These are phyloP conservation scores for Enteromius viviparus DNA, from an alignment of 2,797 vertebrate species.

Conservation along the genomic window DNA sequence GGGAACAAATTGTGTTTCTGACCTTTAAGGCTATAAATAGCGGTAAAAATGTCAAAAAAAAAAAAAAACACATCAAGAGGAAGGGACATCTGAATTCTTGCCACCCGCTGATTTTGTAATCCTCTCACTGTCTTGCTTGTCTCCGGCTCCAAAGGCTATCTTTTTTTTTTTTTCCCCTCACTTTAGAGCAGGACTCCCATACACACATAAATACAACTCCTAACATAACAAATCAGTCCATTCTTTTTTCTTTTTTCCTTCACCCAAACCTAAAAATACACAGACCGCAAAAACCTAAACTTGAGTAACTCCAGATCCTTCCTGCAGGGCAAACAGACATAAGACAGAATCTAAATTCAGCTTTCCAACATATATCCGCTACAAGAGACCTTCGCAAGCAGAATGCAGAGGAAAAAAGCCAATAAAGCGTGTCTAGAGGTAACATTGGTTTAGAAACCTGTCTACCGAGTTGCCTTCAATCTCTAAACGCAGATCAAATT, in stretches of 20 bases:
- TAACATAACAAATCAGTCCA: slow-evolving; percentile 73
- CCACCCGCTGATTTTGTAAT: slow-evolving; percentile 31
- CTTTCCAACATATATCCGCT: background rate
- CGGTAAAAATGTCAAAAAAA: slow-evolving; percentile 22
- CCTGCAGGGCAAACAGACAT: slow-evolving; percentile 13
- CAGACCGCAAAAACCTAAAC: slow-evolving; percentile 69
- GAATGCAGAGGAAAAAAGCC: background rate
- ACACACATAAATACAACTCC: slow-evolving; percentile 51
- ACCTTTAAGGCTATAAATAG: slow-evolving; percentile 27
- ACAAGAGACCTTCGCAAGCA: background rate
- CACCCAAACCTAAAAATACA: slow-evolving; percentile 72
- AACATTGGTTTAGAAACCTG: background rate
- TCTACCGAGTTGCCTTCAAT: background rate
- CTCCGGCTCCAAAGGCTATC: background rate
- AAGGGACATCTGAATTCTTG: slow-evolving; percentile 22
- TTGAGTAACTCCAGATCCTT: slow-evolving; percentile 65
- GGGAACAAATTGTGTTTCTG: slow-evolving; percentile 38
- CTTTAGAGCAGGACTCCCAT: slow-evolving; percentile 36
- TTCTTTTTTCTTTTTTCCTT: slow-evolving; percentile 56
- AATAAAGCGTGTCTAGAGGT: background rate
- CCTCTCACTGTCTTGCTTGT: slow-evolving; percentile 25
- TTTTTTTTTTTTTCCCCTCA: background rate
- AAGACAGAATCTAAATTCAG: slow-evolving; percentile 37
- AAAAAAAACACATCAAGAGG: background rate
- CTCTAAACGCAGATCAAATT: background rate